Evolutionary conservation across 1,140 invertebrate species (phyloP), one percentile per base, ranked within the genome.

Genomic region (Phymorhynchus buccinoides): DNA sequence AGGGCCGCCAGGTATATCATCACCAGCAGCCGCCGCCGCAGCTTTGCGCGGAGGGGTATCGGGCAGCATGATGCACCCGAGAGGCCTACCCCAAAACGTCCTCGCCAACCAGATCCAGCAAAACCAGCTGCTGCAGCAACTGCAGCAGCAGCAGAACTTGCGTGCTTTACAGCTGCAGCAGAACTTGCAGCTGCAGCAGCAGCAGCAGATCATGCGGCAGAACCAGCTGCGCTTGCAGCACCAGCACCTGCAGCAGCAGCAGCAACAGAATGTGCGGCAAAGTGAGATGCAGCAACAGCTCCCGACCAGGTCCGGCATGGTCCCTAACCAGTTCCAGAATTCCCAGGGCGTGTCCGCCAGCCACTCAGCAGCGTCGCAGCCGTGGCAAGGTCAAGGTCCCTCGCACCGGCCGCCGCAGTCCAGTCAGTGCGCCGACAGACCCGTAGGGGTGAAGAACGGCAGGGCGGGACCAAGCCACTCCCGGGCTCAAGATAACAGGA

Each of bases 161-260:
- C 27, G 12, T 12, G 52, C 52, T 78, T 32, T 32, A 27, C 75
- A 78, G 30, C 32, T 78, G 2, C 79, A 56, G 22, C 42, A 80
- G 79, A 42, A 80, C 41, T 27, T 30, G 48, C 79, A 80, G 3
- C 39, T 52, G 44, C 32, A 32, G 22, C 79, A 80, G 44, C 79
- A 80, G 27, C 79, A 80, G 44, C 42, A 32, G 22, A 27, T 32
- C 42, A 42, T 48, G 44, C 79, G 35, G n/a, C 42, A 80, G 79
- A 42, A 52, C 16, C 39, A 79, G 39, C 16, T 39, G 27, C 79
- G 56, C 7, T 7, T n/a, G 35, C 42, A 52, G 79, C 79, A 80
- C 32, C 79, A 27, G 14, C 12, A 80, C 66, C n/a, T 71, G 27
- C 32, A 35, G 37, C 71, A 73, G 30, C 32, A 12, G 1, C 7